These are phyloP conservation scores for Tipula unca DNA, from an alignment of 2,888 invertebrate genomes.

Conservation along the genomic window DNA sequence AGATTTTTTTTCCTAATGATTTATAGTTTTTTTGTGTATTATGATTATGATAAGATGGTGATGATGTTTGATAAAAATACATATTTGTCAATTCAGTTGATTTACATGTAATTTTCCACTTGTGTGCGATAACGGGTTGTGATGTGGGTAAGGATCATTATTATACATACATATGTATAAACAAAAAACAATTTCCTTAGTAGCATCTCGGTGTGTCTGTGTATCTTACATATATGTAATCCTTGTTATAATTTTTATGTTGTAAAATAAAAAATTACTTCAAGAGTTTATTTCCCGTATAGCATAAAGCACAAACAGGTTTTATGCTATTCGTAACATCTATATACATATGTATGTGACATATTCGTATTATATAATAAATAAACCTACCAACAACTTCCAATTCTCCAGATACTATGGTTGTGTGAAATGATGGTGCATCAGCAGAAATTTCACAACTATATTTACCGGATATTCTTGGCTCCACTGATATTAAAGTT, in stretches of 20 bases:
- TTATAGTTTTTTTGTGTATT: background rate
- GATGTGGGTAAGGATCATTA: background rate
- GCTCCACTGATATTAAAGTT: constrained; percentile 26
- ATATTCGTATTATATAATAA: background rate
- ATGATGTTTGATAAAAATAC: background rate
- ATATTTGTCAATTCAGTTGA: background rate
- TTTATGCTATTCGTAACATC: background rate
- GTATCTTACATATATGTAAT: too few species aligned
- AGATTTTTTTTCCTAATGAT: background rate
- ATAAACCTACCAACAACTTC: constrained; percentile 26
- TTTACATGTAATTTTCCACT: background rate
- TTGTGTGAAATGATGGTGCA: constrained; percentile 27
- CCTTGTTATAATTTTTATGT: too few species aligned
- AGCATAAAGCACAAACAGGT: background rate
- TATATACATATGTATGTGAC: background rate
- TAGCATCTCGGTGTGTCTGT: too few species aligned
- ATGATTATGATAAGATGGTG: background rate
- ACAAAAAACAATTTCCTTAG: too few species aligned
- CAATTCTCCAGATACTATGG: constrained; percentile 26
- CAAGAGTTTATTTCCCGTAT: too few species aligned
- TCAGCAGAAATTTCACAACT: constrained; percentile 27
- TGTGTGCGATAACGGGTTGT: background rate
- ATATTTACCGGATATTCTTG: constrained; percentile 26
- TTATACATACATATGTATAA: too few species aligned
- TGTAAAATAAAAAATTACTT: too few species aligned